These are phyloP conservation scores for Microcebus jonahi DNA, from an alignment of 2,113 vertebrate species.

Conservation along the genomic window DNA sequence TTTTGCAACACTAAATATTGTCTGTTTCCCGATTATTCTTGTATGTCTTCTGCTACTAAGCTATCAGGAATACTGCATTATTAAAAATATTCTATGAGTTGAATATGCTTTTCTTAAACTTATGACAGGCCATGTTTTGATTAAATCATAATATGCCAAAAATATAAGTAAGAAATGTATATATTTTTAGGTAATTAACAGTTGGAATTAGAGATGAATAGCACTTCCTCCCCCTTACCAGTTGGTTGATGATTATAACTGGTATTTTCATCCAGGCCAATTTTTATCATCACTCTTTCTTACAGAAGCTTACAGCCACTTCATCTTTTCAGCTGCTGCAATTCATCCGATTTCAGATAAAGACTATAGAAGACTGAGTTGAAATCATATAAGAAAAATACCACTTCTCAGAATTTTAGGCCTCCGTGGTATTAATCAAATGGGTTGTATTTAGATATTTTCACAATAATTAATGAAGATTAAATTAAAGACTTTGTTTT, in stretches of 20 bases:
- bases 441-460: not conserved
- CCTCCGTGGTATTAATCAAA: not conserved
- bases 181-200: slow-evolving; percentile 84
- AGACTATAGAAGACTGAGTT: not conserved
- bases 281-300: slow-evolving; percentile 74
- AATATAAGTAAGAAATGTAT: slow-evolving; percentile 71
- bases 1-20: slow-evolving; percentile 40
- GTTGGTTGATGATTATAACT: slow-evolving; percentile 81
- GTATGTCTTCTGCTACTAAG: slow-evolving; percentile 26
- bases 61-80: slow-evolving; percentile 40
- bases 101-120: slow-evolving; percentile 68
- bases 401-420: not conserved
- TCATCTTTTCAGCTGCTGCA: slow-evolving; percentile 59
- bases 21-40: slow-evolving; percentile 28
- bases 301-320: slow-evolving; percentile 60
- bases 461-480: slow-evolving; percentile 26
- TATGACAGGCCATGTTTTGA: slow-evolving; percentile 70
- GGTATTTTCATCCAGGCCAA: slow-evolving; percentile 79
- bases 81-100: slow-evolving; percentile 57
- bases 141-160: slow-evolving; percentile 76
- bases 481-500: not conserved
- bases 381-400: slow-evolving; percentile 57
- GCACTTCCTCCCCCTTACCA: slow-evolving; percentile 77
- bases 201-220: slow-evolving; percentile 80
- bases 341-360: slow-evolving; percentile 55